Base-by-base conservation (phyloP, 2,888 invertebrate species). In the Philhelius pedissequus region DNA sequence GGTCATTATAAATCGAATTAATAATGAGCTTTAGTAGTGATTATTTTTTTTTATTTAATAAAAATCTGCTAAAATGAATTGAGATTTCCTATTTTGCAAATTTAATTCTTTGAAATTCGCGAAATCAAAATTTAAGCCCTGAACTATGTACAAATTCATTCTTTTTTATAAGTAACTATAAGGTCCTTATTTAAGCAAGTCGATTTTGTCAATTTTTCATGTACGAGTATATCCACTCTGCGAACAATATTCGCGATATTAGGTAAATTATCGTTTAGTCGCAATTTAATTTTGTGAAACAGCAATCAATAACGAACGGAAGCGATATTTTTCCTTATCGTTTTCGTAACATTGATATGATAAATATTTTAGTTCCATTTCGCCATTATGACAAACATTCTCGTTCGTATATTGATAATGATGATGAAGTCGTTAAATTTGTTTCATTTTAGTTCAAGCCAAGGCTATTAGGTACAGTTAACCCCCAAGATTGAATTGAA, bases 291-390 rank as follows among this genome's bases (percentile, higher is more conserved):
- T n/a, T 68, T 40, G 15, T 20, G 58, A 40, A 40, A 25, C 15
- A 60, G 30, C 50, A 60, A 76, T 76, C 76, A 68, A 60, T 76
- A 43, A 30, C 35, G 32, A 68, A 76, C 60, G 48, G 68, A 35
- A 69, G 68, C 22, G 58, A 69, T 69, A 60, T 52, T 50, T n/a
- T 48, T 64, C n/a, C n/a, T 48, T 48, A 58, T 18, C 56, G 18
- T 48, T 52, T 20, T 75, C 15, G 56, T 30, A 13, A 25, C 13
- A 18, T 56, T 32, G n/a, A 9, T 32, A 4, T 35, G 32, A 32
- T 22, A 30, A 32, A 70, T 45, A 25, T 40, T 38, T n/a, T 25
- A 25, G 25, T 60, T 25, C 40, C 40, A 15, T 35, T 25, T 38
- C 7, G 43, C 13, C 48, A 64, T 48, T 32, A 48, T 20, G 25